These are phyloP conservation scores for Beaufortia kweichowensis DNA, from an alignment of 2,113 vertebrate genomes.

Conservation along the genomic window DNA sequence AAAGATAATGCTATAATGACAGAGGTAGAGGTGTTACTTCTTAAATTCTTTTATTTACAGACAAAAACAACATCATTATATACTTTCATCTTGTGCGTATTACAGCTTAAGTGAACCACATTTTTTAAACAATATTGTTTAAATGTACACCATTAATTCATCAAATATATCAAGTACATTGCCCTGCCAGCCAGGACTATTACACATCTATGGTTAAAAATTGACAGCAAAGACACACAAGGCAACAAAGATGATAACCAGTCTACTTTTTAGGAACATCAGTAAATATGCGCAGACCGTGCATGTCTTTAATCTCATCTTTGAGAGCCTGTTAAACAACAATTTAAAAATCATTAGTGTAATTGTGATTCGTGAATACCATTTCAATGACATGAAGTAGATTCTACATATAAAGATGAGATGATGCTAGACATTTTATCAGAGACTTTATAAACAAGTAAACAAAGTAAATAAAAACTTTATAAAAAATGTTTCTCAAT, in stretches of 20 bases:
- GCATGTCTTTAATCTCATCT: slow-evolving; percentile 79
- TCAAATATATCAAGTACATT: slow-evolving; percentile 23
- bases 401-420: too few species aligned
- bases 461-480: too few species aligned
- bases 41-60: neutral
- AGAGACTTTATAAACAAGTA: too few species aligned
- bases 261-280: slow-evolving; percentile 69
- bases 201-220: slow-evolving; percentile 39
- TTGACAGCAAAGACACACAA: neutral
- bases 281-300: slow-evolving; percentile 79
- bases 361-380: neutral
- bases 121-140: neutral
- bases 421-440: too few species aligned
- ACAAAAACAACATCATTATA: neutral
- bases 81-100: slow-evolving; percentile 63
- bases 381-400: neutral
- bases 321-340: slow-evolving; percentile 71
- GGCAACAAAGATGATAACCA: neutral
- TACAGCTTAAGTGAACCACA: slow-evolving; percentile 47
- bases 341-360: slow-evolving; percentile 6
- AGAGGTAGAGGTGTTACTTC: neutral
- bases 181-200: neutral
- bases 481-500: too few species aligned
- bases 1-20: too few species aligned
- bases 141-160: neutral